A percentile compares a stretch with the other conserved stretches of the same genome.
phyloP scores from a whole-genome alignment of 2,113 vertebrate genomes.

The Vulpes ferrilata region DNA sequence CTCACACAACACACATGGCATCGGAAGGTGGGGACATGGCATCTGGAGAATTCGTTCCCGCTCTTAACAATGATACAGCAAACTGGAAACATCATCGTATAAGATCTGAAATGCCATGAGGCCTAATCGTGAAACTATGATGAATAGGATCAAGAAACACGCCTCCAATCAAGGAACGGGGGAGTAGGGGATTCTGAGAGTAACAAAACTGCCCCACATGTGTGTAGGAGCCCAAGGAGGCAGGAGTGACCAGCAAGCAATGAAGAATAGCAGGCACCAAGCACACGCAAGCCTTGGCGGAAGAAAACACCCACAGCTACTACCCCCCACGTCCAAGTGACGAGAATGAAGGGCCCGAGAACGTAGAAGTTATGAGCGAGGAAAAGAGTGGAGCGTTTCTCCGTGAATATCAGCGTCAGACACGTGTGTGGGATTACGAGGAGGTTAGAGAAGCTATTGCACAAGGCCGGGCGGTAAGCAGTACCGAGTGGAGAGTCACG shows the following conservation, averaged over 20 bases:
- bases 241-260: too few species aligned
- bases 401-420: background rate
- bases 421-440: too few species aligned
- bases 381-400: background rate
- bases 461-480: fast-evolving
- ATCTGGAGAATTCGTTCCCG: too few species aligned
- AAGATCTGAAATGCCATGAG: background rate
- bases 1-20: fast-evolving
- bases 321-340: background rate
- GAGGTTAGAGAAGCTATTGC: background rate
- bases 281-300: fast-evolving
- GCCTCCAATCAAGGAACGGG: background rate
- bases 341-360: background rate
- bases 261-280: background rate
- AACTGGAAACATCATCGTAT: fast-evolving
- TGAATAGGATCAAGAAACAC: background rate
- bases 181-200: too few species aligned
- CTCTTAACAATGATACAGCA: background rate
- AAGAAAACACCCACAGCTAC: background rate
- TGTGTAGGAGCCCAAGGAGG: background rate
- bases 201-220: background rate
- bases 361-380: background rate
- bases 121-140: fast-evolving
- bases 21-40: fast-evolving
- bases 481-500: too few species aligned